phyloP scores from a whole-genome alignment of 2,113 vertebrate genomes.

The Aix galericulata region DNA sequence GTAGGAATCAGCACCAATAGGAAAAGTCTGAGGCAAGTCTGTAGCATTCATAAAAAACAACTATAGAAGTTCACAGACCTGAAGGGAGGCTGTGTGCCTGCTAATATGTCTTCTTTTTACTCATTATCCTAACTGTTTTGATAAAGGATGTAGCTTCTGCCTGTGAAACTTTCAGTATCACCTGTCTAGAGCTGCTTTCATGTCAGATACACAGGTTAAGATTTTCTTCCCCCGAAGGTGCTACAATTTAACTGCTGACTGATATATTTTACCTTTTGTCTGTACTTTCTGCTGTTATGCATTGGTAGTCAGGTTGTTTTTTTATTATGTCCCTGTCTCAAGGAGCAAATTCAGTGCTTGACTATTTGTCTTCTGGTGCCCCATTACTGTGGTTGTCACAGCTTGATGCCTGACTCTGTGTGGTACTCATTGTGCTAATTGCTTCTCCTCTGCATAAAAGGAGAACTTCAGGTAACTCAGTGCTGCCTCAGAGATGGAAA shows the following conservation, averaged over 20 bases:
- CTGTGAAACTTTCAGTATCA: not conserved
- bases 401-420: not conserved
- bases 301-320: not conserved
- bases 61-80: not conserved
- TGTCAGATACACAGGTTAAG: not conserved
- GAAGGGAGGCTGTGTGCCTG: not conserved
- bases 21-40: not conserved
- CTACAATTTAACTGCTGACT: not conserved
- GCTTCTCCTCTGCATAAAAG: not conserved
- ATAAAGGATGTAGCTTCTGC: not conserved
- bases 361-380: not conserved
- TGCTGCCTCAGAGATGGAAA: not conserved
- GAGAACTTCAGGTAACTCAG: not conserved
- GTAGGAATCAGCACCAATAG: fast-evolving
- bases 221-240: not conserved
- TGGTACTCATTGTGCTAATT: not conserved
- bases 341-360: not conserved
- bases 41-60: not conserved
- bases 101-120: not conserved
- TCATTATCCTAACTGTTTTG: not conserved
- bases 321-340: not conserved
- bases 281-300: not conserved
- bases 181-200: not conserved
- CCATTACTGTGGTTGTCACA: not conserved
- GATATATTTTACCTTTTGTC: not conserved